Evolutionary conservation across 2,113 vertebrate genomes (phyloP), one percentile per base, ranked within the genome.

Genomic region (Columbina picui): DNA sequence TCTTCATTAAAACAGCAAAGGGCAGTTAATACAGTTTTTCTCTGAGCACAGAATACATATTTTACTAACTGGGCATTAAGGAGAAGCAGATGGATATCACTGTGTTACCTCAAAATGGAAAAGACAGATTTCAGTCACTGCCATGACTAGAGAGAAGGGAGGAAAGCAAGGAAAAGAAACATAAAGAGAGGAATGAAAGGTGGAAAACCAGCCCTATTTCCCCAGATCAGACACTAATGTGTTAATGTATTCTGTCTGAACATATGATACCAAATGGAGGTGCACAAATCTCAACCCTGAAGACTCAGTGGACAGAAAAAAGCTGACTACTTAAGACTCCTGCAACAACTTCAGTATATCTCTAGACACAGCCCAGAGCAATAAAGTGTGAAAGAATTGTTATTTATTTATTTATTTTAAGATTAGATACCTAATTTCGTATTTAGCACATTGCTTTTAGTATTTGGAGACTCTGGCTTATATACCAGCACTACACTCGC

Each of bases 181-280:
- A 81, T 1, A 18, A 0, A 71, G 39, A 75, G 36, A 78, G 26
- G 30, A 96, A 93, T 59, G 52, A 93, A 84, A 90, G 16, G 12
- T 87, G 36, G 22, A 65, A 89, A 89, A 90, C 2, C 26, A 94
- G 7, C 43, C 47, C 16, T 77, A 25, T 89, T 96, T 77, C 56
- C 41, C 47, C 34, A 78, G 74, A 96, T 93, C 55, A 90, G 74
- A 77, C 50, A 67, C 36, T 70, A 95, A 53, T 61, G 43, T 80
- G 90, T 89, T 93, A 91, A 89, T 83, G 70, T 93, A 92, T 96
- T 93, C 93, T 94, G 45, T 96, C 86, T 92, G 78, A 95, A 90
- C 63, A 57, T 75, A 78, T 5, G 77, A 96, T 83, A 86, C 73
- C 77, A 93, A 96, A 88, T 94, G 45, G 67, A 91, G 26, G 67